Evolutionary conservation across 1,140 invertebrate genomes (phyloP).

Genomic region (Lucilia cuprina): DNA sequence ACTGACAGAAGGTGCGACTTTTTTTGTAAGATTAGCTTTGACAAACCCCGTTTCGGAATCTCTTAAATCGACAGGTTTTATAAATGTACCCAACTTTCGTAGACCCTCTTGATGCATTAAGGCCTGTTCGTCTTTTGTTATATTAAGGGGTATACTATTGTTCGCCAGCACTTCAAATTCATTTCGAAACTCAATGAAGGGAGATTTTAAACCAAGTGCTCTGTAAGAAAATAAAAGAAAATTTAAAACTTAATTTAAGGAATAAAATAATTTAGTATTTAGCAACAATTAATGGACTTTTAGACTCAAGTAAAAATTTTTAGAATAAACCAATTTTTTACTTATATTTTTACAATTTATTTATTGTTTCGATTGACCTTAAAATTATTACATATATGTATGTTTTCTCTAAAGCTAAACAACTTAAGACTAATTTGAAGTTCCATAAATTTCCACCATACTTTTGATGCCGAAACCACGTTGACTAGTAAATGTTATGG

Average conservation of each 20-base stretch:
- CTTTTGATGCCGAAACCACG: constrained; percentile 2
- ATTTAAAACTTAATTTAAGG: background rate
- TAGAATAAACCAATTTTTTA: too few species aligned
- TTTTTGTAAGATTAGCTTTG: constrained; percentile 54
- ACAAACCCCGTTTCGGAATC: constrained; percentile 57
- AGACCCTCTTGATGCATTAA: constrained; percentile 58
- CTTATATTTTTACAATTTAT: too few species aligned
- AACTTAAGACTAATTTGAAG: too few species aligned
- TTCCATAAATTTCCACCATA: constrained; percentile 1
- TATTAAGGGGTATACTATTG: constrained; percentile 57
- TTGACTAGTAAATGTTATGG: background rate
- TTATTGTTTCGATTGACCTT: too few species aligned
- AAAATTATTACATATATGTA: too few species aligned
- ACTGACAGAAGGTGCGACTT: constrained; percentile 43
- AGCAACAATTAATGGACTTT: too few species aligned
- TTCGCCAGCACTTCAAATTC: constrained; percentile 56
- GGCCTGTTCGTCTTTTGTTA: constrained; percentile 58
- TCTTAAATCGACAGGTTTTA: constrained; percentile 58
- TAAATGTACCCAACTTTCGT: constrained; percentile 57
- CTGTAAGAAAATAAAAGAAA: constrained; percentile 45
- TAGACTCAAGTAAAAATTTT: too few species aligned
- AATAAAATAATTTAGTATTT: too few species aligned
- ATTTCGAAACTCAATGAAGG: constrained; percentile 58
- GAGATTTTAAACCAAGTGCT: constrained; percentile 56
- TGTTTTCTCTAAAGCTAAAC: too few species aligned